Percentiles rank a stretch among this genome's conserved stretches.
Conservation (phyloP, 2,113 vertebrate species). For the Hypocryptadius cinnamomeus region DNA sequence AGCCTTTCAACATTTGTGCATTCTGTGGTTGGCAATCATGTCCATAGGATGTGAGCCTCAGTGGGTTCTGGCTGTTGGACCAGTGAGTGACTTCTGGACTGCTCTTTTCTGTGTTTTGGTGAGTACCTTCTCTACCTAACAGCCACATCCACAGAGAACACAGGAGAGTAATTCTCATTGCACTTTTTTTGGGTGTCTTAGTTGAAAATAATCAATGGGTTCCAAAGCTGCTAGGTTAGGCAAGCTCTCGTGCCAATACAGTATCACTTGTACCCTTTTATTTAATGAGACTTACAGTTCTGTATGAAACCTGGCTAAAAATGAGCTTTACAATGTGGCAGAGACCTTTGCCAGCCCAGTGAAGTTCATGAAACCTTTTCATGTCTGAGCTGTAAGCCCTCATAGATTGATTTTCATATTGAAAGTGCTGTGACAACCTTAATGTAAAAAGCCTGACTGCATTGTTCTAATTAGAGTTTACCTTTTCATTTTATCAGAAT, state of each 20-base stretch:
- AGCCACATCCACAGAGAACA: fast-evolving
- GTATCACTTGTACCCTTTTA: not conserved
- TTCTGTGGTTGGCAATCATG: not conserved
- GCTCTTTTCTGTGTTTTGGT: not conserved
- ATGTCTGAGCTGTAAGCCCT: not conserved
- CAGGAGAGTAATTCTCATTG: not conserved
- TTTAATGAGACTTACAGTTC: not conserved
- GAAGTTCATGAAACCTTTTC: not conserved
- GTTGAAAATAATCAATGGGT: not conserved
- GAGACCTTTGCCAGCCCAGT: not conserved
- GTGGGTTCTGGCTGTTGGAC: not conserved
- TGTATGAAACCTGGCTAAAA: not conserved
- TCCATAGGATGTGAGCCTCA: not conserved
- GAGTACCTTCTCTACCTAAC: not conserved
- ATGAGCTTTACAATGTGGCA: not conserved
- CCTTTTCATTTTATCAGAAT: constrained; percentile 56
- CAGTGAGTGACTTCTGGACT: not conserved
- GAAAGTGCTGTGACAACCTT: constrained; percentile 31
- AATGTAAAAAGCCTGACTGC: not conserved
- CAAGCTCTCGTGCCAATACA: not conserved
- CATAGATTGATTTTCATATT: not conserved
- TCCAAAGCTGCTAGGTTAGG: not conserved
- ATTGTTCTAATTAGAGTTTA: constrained; percentile 46
- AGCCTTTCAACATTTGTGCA: not conserved
- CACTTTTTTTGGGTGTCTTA: not conserved